Percentiles rank a stretch among this genome's conserved stretches.
Evolutionary conservation across 2,113 vertebrate species (phyloP).

Genomic region (Cephalopterus ornatus): DNA sequence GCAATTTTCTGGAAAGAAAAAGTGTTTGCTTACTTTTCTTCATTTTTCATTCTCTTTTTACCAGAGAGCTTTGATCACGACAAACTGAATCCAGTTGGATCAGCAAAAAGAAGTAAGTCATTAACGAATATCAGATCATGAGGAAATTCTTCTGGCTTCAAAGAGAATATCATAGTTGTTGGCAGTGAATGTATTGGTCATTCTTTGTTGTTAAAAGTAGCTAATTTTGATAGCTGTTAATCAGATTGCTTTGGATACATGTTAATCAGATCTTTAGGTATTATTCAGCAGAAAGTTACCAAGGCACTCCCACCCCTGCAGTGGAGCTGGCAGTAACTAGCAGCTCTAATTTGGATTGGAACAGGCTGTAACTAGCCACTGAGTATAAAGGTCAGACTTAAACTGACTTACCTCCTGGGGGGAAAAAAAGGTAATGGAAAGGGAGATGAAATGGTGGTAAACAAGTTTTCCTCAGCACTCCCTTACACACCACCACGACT

Average conservation of each 20-base stretch:
- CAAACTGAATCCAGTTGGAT: neutral
- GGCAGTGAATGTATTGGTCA: neutral
- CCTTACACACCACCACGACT: neutral
- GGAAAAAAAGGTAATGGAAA: neutral
- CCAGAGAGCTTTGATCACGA: neutral
- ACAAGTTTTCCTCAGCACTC: neutral
- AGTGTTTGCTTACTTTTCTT: neutral
- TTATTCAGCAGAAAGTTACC: neutral
- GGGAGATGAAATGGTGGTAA: neutral
- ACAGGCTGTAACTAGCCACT: neutral
- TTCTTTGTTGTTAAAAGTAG: neutral
- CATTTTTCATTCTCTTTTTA: conserved; percentile 1
- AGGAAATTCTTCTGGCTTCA: neutral
- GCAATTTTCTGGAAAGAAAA: neutral
- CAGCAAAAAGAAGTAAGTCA: neutral
- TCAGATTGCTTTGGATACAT: neutral
- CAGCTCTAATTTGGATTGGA: too few species aligned
- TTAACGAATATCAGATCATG: neutral
- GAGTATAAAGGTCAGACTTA: neutral
- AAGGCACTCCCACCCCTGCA: neutral
- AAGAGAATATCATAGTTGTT: neutral
- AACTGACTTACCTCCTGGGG: neutral
- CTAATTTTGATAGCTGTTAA: neutral
- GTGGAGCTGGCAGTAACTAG: neutral
- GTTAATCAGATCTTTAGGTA: neutral